These are phyloP conservation scores for Prosopocoilus inquinatus DNA, from an alignment of 2,888 invertebrate species.

Conservation along the genomic window DNA sequence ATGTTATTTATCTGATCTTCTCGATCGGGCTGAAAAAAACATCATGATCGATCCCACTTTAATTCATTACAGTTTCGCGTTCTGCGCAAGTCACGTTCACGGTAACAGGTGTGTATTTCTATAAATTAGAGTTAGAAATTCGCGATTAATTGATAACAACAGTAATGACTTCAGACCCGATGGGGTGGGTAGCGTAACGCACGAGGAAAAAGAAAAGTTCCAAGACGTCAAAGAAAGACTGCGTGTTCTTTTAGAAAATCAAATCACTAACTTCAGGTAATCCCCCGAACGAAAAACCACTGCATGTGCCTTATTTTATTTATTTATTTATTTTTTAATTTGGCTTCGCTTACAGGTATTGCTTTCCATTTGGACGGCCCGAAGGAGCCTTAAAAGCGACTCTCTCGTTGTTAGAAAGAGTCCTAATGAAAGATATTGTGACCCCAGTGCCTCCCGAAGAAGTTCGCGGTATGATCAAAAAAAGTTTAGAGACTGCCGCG, in stretches of 20 bases:
- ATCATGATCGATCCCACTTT: constrained; percentile 97
- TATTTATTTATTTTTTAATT: background rate
- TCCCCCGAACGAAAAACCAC: background rate
- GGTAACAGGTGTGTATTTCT: constrained; percentile 82
- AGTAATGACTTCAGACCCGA: constrained; percentile 77
- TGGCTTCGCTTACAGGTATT: constrained; percentile 63
- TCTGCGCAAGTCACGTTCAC: constrained; percentile 98
- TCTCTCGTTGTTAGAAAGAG: constrained; percentile 90
- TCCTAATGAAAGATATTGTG: constrained; percentile 98
- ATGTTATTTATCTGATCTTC: constrained; percentile 90
- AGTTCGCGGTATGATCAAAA: constrained; percentile 93
- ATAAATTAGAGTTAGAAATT: constrained; percentile 38
- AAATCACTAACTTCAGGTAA: constrained; percentile 97
- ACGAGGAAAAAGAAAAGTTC: constrained; percentile 97
- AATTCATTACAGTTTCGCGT: constrained; percentile 98
- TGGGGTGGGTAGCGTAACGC: constrained; percentile 97
- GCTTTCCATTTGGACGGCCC: constrained; percentile 98
- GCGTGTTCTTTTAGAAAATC: constrained; percentile 88
- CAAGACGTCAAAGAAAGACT: constrained; percentile 96
- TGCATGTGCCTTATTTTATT: background rate
- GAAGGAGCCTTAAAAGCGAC: constrained; percentile 98
- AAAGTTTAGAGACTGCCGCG: constrained; percentile 96
- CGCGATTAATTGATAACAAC: constrained; percentile 50
- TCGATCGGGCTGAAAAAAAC: constrained; percentile 89
- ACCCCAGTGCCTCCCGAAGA: constrained; percentile 96